Evolutionary conservation across 2,113 vertebrate genomes (phyloP), one percentile per base, ranked within the genome.

Genomic region (Gorsachius goisagi): DNA sequence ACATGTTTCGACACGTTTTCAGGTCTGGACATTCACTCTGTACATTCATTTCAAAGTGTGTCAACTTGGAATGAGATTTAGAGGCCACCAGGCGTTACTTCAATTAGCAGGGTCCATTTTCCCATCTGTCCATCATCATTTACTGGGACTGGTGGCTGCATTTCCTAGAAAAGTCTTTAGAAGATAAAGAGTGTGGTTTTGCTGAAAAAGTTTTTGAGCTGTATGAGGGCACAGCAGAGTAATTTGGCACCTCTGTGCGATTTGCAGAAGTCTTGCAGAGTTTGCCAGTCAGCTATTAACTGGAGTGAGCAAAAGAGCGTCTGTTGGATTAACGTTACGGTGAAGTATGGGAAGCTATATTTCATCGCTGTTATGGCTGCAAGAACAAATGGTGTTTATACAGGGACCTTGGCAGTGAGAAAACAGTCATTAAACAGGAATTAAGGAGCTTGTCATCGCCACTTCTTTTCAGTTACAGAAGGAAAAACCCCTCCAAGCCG

Each of bases 371-470:
- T 97, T 97, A 98, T 98, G 98, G 97, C 98, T 97, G 95, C 95
- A 97, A 97, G 97, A 98, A 98, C 98, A 98, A 98, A 98, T 98
- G 95, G 97, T 98, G 97, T 98, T 98, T 98, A 98, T 98, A 98
- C 97, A 98, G 97, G 98, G 97, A 98, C 97, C 98, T 98, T 98
- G 98, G 98, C 98, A 98, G 98, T 98, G 98, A 98, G 98, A 98
- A 98, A 98, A 98, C 98, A 98, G 98, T 98, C 98, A 98, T 98
- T 98, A 98, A 98, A 98, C 98, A 98, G 97, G 98, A 98, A 98
- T 98, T 99, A 98, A 98, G 98, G 97, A 98, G 97, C 98, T 98
- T 98, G 98, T 99, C 98, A 98, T 98, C 98, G 83, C 97, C 97
- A 96, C 97, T 97, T 98, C 97, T 97, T 97, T 98, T 95, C 96